Evolutionary conservation across 2,888 invertebrate species (phyloP).

Genomic region (Drosophila anomelani): DNA sequence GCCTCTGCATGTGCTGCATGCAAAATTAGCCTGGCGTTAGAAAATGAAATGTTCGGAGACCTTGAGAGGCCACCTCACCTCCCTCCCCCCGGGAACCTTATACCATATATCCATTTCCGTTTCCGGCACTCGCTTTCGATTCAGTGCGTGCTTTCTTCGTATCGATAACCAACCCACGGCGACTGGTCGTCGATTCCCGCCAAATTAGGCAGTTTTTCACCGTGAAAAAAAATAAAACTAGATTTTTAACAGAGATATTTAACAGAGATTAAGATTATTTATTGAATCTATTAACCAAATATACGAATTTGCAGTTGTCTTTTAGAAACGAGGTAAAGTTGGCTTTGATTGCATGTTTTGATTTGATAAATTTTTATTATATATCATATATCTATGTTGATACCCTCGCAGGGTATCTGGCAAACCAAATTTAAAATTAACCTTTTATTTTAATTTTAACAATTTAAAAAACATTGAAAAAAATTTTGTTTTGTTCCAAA

Average conservation of each 20-base stretch:
- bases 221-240: constrained; percentile 36
- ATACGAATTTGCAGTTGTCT: no score
- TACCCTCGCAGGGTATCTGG: no score
- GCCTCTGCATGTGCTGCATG: constrained; percentile 72
- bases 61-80: constrained; percentile 53
- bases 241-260: background rate
- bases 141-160: constrained; percentile 57
- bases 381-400: no score
- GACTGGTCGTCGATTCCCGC: constrained; percentile 22
- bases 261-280: background rate
- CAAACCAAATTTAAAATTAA: no score
- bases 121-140: constrained; percentile 67
- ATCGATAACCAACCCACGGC: constrained; percentile 52
- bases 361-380: no score
- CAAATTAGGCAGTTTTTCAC: constrained; percentile 40
- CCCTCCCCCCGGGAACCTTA: constrained; percentile 1
- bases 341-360: no score
- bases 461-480: no score
- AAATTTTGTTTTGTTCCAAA: no score
- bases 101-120: constrained; percentile 57
- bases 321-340: no score
- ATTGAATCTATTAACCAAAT: background rate
- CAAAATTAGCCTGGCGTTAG: constrained; percentile 65
- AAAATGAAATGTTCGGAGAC: constrained; percentile 73
- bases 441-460: no score